These are phyloP conservation scores for Nemotelus pantherinus DNA, from an alignment of 2,888 invertebrate genomes.

Conservation along the genomic window DNA sequence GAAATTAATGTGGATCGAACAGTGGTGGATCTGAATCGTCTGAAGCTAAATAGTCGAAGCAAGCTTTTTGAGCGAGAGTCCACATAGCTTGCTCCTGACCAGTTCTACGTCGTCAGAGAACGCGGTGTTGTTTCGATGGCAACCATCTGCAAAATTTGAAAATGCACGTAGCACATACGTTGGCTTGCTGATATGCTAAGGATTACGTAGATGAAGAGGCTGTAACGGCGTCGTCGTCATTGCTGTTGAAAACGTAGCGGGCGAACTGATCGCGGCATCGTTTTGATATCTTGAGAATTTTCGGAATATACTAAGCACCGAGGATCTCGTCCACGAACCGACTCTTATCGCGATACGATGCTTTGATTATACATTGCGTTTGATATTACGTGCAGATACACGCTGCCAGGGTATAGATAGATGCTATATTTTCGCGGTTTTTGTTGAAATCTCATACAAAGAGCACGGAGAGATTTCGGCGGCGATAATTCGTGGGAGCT, in stretches of 20 bases:
- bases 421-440: no score
- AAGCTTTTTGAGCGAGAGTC: slow-evolving; percentile 21
- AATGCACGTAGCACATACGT: slow-evolving; percentile 35
- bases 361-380: no score
- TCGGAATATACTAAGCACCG: neutral
- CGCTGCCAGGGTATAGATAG: no score
- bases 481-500: slow-evolving; percentile 24
- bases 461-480: neutral
- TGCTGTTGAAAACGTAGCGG: slow-evolving; percentile 1
- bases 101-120: neutral
- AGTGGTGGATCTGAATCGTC: neutral
- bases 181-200: slow-evolving; percentile 7
- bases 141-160: slow-evolving; percentile 34
- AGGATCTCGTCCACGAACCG: no score
- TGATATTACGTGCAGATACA: no score
- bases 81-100: slow-evolving; percentile 8
- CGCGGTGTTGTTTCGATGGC: slow-evolving; percentile 17
- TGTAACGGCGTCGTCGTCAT: neutral
- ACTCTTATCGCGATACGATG: no score
- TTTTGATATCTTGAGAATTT: neutral
- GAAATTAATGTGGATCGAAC: neutral
- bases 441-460: neutral
- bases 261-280: neutral
- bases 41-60: neutral
- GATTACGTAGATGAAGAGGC: slow-evolving; percentile 4